A percentile compares a stretch with the other conserved stretches of the same genome.
Conservation (phyloP, 2,113 vertebrate species). For the Dipodomys stephensi region DNA sequence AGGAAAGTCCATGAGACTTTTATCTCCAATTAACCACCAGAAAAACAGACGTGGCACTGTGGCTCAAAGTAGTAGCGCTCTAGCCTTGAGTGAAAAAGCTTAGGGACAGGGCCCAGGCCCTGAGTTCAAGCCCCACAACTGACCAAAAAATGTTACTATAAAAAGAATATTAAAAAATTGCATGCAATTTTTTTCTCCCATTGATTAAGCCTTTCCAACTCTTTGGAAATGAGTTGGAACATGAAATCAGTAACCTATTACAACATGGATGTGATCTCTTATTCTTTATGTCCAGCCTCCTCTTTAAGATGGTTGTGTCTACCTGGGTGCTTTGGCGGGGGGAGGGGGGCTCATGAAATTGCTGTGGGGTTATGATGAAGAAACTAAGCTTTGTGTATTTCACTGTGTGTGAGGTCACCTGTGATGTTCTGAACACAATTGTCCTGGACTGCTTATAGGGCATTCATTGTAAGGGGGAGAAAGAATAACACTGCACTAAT, state of each 20-base stretch:
- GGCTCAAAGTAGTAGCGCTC: no score
- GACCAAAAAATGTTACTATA: no score
- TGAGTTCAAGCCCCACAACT: no score
- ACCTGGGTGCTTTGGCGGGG: background rate
- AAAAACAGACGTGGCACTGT: no score
- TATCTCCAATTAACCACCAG: no score
- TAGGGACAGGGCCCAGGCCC: no score
- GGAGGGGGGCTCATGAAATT: background rate
- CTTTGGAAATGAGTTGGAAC: background rate
- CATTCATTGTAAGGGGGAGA: no score
- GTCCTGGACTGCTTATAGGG: no score
- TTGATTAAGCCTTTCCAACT: background rate
- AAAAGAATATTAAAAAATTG: background rate
- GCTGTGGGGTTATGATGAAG: background rate
- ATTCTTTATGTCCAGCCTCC: background rate
- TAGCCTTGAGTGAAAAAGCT: no score
- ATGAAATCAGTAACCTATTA: background rate
- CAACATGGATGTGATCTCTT: background rate
- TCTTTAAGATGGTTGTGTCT: background rate
- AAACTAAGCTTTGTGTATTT: background rate
- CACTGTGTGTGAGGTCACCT: background rate
- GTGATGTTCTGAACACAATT: no score
- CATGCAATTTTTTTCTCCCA: background rate
- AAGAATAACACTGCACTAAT: no score
- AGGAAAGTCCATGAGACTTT: no score